Evolutionary conservation across 2,888 invertebrate genomes (phyloP).

Genomic region (Julus scanicus): DNA sequence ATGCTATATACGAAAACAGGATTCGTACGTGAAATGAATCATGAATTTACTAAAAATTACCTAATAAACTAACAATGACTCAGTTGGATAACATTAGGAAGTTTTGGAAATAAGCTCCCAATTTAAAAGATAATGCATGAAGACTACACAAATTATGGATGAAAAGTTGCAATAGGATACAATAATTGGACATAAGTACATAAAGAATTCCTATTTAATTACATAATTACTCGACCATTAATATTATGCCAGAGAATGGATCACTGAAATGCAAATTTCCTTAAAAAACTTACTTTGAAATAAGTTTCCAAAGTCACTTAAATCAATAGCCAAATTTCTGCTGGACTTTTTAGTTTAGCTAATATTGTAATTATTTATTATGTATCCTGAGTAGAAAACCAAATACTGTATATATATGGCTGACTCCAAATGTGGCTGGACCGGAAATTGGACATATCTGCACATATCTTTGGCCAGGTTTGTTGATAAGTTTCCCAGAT

Average conservation of each 20-base stretch:
- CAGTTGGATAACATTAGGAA: background rate
- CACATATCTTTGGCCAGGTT: too few species aligned
- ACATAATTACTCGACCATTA: too few species aligned
- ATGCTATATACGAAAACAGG: background rate
- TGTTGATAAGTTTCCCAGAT: too few species aligned
- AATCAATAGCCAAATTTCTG: too few species aligned
- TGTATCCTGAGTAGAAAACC: too few species aligned
- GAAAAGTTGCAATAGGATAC: background rate
- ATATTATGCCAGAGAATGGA: too few species aligned
- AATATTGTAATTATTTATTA: too few species aligned
- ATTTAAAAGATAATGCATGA: background rate
- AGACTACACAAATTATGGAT: background rate
- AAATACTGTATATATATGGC: too few species aligned
- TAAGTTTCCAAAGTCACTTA: too few species aligned
- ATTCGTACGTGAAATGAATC: background rate
- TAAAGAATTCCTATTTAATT: background rate
- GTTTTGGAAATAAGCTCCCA: background rate
- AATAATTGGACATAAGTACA: background rate
- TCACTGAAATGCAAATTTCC: background rate
- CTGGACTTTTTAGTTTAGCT: too few species aligned
- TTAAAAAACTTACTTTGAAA: background rate
- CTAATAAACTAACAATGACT: constrained; percentile 21
- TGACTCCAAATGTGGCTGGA: too few species aligned
- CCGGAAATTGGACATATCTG: too few species aligned
- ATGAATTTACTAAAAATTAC: background rate